Evolutionary conservation across 2,888 invertebrate species (phyloP), one percentile per base, ranked within the genome.

Genomic region (Cosmia pyralina): DNA sequence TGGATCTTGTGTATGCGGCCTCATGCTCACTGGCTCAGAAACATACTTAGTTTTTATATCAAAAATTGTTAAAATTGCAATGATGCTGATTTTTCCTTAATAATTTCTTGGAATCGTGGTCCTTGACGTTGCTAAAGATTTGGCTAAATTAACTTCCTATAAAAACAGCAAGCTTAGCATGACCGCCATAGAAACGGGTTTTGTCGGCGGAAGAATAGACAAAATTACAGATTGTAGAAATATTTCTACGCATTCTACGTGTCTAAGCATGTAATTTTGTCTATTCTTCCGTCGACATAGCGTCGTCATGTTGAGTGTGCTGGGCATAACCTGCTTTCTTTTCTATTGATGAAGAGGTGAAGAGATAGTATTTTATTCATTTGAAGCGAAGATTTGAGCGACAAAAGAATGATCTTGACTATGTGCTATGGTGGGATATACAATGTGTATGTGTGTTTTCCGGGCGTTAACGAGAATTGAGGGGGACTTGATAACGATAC

Each of bases 381-480:
- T 41, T 41, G 41, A 41, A 8, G 41, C 41, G 13, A 46, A 19
- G 28, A 34, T 48, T 41, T 2, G 13, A 28, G 10, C 15, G 46
- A 41, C 41, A n/a, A n/a, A 53, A 19, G 4, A 72, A 41, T 52
- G 22, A 46, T 52, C 34, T 34, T 38, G 19, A 13, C 22, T 17
- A n/a, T 22, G 28, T 28, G 8, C 11, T 34, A 10, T 28, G 8
- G n/a, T 52, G 19, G 2, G 4, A 22, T 41, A 41, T 58, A 41
- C 38, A 34, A 34, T 57, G 34, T n/a, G 7, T 19, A 55, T 60
- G 34, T 58, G 10, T 58, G 59, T 63, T 41, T 78, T 58, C 81
- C 68, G 81, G 62, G 65, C 58, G 74, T 63, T 82, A 84, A 72
- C 72, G 48, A 84, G 81, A 75, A 70, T 66, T 55, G 81, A 81